These are phyloP conservation scores for Volucella bombylans DNA, from an alignment of 2,888 invertebrate genomes.

Conservation along the genomic window DNA sequence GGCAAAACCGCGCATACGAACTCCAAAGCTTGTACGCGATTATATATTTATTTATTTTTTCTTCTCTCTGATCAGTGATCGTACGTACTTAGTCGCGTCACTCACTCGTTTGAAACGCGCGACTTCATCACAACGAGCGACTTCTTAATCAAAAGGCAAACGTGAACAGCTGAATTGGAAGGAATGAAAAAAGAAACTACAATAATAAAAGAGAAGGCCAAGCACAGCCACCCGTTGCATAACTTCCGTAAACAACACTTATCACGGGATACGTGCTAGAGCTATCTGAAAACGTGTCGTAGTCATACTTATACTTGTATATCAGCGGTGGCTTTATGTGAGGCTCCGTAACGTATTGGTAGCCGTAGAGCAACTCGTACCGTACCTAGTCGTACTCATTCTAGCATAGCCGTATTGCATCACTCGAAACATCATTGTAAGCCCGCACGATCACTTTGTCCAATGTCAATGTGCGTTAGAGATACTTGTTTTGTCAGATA, in stretches of 20 bases:
- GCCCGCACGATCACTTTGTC: slow-evolving; percentile 41
- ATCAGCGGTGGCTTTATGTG: too few species aligned
- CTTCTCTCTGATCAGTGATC: not conserved
- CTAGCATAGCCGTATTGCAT: slow-evolving; percentile 34
- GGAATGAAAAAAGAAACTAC: not conserved
- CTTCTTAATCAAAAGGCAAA: slow-evolving; percentile 57
- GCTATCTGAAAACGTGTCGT: slow-evolving; percentile 43
- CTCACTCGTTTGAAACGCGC: slow-evolving; percentile 45
- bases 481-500: slow-evolving; percentile 44
- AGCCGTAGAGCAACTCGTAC: slow-evolving; percentile 20
- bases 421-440: slow-evolving; percentile 33
- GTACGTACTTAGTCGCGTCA: slow-evolving; percentile 41
- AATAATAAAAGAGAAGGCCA: slow-evolving; percentile 52
- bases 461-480: slow-evolving; percentile 70
- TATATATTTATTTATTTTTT: not conserved
- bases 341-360: too few species aligned
- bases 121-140: slow-evolving; percentile 37
- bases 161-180: slow-evolving; percentile 9
- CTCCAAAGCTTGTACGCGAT: not conserved
- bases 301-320: not conserved
- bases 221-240: slow-evolving; percentile 63
- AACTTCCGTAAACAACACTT: slow-evolving; percentile 72
- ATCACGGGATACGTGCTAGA: slow-evolving; percentile 67
- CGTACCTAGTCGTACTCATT: not conserved
- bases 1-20: not conserved